Base-by-base conservation (phyloP, 1,140 invertebrate genomes). In the Leptinotarsa lineolata region DNA sequence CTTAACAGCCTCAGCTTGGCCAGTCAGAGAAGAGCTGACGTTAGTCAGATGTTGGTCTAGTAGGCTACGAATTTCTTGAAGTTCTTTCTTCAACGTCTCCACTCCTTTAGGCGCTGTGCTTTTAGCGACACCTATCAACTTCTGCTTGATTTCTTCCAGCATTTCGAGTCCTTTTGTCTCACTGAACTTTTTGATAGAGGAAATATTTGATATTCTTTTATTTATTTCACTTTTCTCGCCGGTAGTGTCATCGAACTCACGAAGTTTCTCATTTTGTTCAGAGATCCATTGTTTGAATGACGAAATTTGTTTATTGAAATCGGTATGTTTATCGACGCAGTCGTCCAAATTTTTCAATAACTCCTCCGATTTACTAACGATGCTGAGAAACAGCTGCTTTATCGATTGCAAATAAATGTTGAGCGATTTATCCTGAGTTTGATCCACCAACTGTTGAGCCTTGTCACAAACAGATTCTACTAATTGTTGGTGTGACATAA, bases 381-480 rank as follows among this genome's bases (percentile, higher is more conserved):
- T 95, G 79, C 93, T 93, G 76, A 93, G 89, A 85, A 97, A 98
- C 16, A 97, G 86, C 81, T 93, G 91, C 81, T 95, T 95, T 6
- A 97, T 95, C 0, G 95, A 96, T 78, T 94, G 90, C 1, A 97
- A 85, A 83, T 95, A 96, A 5, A 93, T 89, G 82, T 95, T 93
- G 63, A 97, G 83, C 1, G 93, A 92, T 59, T 91, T 92, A 79
- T 97, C 95, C 82, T 95, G 92, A 4, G 95, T 96, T 85, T 96
- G 92, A 82, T 96, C 92, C 11, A 96, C 93, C 24, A 98, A 85
- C 64, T 94, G 90, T 80, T 95, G 93, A 12, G 96, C 96, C 85
- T 96, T 97, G 71, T 97, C 95, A 83, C 94, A 95, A 20, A 98
- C 94, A 71, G 92, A 91, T 81, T 97, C 94, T 0, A 98, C 93